Evolutionary conservation across 2,888 invertebrate genomes (phyloP).

Genomic region (Xestia ashworthii): DNA sequence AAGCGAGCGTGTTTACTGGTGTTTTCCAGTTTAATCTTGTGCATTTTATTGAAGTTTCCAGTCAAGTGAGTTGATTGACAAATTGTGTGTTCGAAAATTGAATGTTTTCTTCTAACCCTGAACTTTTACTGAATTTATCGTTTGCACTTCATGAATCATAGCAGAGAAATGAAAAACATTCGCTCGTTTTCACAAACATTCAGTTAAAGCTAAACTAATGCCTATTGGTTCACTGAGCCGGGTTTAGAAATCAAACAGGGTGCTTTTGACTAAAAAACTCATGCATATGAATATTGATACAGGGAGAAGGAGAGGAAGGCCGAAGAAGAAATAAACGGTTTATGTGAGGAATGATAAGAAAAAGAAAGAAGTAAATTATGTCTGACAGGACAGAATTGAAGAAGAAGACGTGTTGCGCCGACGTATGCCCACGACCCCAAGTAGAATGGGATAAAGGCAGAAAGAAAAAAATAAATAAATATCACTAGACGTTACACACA

Average conservation of each 20-base stretch:
- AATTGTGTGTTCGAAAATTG: neutral
- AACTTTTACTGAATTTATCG: neutral
- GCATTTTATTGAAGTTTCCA: neutral
- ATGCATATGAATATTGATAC: too few relatives aligned
- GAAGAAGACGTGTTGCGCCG: too few relatives aligned
- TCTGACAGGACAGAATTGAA: too few relatives aligned
- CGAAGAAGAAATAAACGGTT: too few relatives aligned
- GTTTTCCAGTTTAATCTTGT: neutral
- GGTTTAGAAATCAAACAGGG: neutral
- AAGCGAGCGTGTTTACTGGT: neutral
- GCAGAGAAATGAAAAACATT: neutral
- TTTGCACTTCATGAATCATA: neutral
- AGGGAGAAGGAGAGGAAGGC: too few relatives aligned
- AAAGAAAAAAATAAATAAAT: too few relatives aligned
- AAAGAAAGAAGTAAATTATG: too few relatives aligned
- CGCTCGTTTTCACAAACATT: neutral
- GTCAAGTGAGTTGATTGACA: neutral
- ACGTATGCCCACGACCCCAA: too few relatives aligned
- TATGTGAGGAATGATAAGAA: too few relatives aligned
- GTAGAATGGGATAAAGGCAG: too few relatives aligned
- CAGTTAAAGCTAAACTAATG: neutral
- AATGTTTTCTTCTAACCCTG: neutral
- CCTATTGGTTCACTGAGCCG: neutral
- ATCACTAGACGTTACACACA: too few relatives aligned
- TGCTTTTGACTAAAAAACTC: too few relatives aligned